Base-by-base conservation (phyloP, 2,113 vertebrate species). In the Arothron firmamentum region DNA sequence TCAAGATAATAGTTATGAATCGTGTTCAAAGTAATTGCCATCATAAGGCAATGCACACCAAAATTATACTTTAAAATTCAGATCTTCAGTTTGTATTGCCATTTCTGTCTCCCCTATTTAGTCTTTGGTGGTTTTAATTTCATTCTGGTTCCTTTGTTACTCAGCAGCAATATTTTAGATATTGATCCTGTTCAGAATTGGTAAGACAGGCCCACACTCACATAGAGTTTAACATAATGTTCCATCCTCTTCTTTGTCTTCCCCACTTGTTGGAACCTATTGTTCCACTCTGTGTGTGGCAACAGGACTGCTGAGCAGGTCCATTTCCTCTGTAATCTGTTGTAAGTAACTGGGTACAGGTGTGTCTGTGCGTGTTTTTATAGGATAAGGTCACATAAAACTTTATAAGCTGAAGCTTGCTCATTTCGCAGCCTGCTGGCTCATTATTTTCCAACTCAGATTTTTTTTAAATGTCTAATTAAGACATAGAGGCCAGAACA, bases 281-380 rank as follows among this genome's bases (percentile, higher is more conserved):
- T 62, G 62, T 62, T 82, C 59, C 56, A 64, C 67, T 77, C 68
- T 75, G 56, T 82, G 67, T 88, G 85, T 91, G 91, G 91, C 92
- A 80, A 91, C 94, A 96, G 94, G 94, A 95, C 93, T 81, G 90
- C 93, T 88, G 94, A 95, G 70, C 94, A 95, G 94, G 94, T 95
- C 91, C 93, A 90, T 93, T 95, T 96, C 94, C 94, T 96, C 92
- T 96, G 94, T 95, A 92, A 94, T 94, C 89, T 95, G 91, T 93
- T 96, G 94, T 96, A 96, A 96, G 94, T 95, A 94, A 90, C 3
- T 12, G 17, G 68, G 59, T 31, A 13, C 53, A 69, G 54, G 52
- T 18, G 56, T 59, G 46, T 56, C 49, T 77, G 59, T 70, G 65
- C 68, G 64, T 70, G 53, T 59, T 64, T 38, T 12, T 65, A 47